Evolutionary conservation across 2,113 vertebrate species (phyloP), one percentile per base, ranked within the genome.

Genomic region (Microtus pennsylvanicus): DNA sequence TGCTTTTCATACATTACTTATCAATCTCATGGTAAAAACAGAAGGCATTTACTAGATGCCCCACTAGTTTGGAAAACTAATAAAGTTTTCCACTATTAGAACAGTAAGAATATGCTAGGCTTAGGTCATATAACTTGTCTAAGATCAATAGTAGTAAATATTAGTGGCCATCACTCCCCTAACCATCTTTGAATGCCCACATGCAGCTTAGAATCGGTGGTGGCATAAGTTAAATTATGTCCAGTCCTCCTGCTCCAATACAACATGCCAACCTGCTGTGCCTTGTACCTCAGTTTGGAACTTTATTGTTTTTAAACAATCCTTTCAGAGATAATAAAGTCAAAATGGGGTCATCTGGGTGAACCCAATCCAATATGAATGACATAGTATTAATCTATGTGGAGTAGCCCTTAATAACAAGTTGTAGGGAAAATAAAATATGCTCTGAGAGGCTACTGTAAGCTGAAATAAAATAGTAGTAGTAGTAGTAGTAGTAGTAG

Each of bases 311-410:
- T 58, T 58, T 24, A 81, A 81, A 80, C 12, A 17, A 81, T 81
- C 47, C 95, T 90, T 90, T 93, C 35, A 76, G 69, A 92, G 47
- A 63, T 81, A 67, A 93, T 4, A 30, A 50, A 67, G 47, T 89
- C 81, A 61, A 70, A 70, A 76, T 33, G 47, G 72, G 13, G 16
- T 61, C n/a, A 67, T 38, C 72, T 78, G n/a, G 26, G 50, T 78
- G 8, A 5, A 35, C 22, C 55, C 13, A 3, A 78, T 42, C 16
- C 72, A 94, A 42, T 50, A 70, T 45, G 75, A 61, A 47, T 81
- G 30, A 9, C 58, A 69, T 55, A 33, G 19, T 19, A 21, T 22
- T 17, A 50, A 35, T 76, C 61, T 22, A 83, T 35, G 47, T n/a
- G 19, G 28, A 93, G 42, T 35, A 21, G n/a, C n/a, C 7, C 42